phyloP scores from a whole-genome alignment of 2,888 invertebrate species.

The Smittia sp. region DNA sequence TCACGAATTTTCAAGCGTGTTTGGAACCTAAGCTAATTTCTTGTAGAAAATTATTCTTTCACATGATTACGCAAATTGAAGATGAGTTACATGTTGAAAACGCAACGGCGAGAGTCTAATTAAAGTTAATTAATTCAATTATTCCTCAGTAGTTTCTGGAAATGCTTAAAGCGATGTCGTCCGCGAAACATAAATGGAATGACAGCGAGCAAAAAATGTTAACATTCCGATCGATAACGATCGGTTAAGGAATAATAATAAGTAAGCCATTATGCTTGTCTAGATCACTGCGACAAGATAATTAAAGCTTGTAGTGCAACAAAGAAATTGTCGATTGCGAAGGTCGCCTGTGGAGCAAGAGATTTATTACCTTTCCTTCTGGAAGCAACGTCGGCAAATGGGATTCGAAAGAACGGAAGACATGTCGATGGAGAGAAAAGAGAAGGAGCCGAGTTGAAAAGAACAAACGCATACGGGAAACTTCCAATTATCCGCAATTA shows the following conservation, averaged over 20 bases:
- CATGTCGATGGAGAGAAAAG: conserved; percentile 13
- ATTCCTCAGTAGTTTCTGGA: too few species aligned
- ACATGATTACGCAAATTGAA: too few species aligned
- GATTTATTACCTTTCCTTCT: conserved; percentile 23
- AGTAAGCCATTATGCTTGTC: conserved; percentile 31
- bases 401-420: background rate
- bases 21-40: too few species aligned
- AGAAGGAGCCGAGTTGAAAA: background rate
- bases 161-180: too few species aligned
- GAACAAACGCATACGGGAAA: conserved; percentile 17
- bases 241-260: background rate
- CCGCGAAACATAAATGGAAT: too few species aligned
- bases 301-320: conserved; percentile 10
- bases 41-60: too few species aligned
- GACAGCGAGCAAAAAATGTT: too few species aligned
- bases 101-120: background rate
- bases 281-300: conserved; percentile 14
- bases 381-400: background rate
- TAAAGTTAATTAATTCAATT: conserved; percentile 36
- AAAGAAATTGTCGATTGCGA: conserved; percentile 4
- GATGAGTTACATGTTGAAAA: too few species aligned
- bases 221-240: conserved; percentile 1
- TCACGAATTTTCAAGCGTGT: too few species aligned
- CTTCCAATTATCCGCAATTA: background rate
- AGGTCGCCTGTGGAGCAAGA: conserved; percentile 17